phyloP scores from a whole-genome alignment of 2,888 invertebrate genomes.

The Hirtodrosophila alboralis region DNA sequence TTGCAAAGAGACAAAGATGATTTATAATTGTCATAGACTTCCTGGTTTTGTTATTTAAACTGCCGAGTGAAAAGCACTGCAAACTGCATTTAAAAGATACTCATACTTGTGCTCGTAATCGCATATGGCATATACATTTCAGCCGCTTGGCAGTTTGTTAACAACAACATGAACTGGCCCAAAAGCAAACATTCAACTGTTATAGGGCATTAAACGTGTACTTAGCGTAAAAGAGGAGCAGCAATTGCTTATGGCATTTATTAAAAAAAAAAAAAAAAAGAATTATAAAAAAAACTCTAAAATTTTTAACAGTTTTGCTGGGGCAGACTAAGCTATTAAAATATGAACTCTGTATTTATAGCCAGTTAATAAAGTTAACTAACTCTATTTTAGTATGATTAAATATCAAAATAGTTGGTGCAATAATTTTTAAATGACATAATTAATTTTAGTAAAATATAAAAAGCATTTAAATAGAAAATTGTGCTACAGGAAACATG shows the following conservation, averaged over 20 bases:
- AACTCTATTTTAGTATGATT: too few species aligned
- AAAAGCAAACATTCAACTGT: slow-evolving; percentile 41
- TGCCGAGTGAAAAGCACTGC: slow-evolving; percentile 46
- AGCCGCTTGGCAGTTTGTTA: slow-evolving; percentile 36
- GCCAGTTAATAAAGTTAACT: too few species aligned
- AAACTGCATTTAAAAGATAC: slow-evolving; percentile 22
- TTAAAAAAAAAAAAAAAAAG: too few species aligned
- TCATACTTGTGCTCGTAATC: slow-evolving; percentile 32
- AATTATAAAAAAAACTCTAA: too few species aligned
- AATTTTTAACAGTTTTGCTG: too few species aligned
- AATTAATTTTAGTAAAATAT: too few species aligned
- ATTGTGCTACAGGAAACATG: too few species aligned
- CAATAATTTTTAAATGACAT: too few species aligned
- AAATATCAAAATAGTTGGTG: too few species aligned
- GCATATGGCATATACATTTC: slow-evolving; percentile 51
- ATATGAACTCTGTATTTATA: too few species aligned
- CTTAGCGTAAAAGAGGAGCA: neutral
- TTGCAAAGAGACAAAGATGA: slow-evolving; percentile 67
- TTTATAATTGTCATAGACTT: slow-evolving; percentile 77
- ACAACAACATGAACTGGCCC: slow-evolving; percentile 36
- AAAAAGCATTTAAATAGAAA: too few species aligned
- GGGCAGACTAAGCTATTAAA: too few species aligned
- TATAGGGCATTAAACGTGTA: neutral
- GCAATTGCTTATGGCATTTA: slow-evolving; percentile 5
- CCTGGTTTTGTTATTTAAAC: slow-evolving; percentile 65